Percentiles rank a stretch among this genome's conserved stretches.
phyloP scores from a whole-genome alignment of 2,888 invertebrate species.

The Allophyes oxyacanthae region DNA sequence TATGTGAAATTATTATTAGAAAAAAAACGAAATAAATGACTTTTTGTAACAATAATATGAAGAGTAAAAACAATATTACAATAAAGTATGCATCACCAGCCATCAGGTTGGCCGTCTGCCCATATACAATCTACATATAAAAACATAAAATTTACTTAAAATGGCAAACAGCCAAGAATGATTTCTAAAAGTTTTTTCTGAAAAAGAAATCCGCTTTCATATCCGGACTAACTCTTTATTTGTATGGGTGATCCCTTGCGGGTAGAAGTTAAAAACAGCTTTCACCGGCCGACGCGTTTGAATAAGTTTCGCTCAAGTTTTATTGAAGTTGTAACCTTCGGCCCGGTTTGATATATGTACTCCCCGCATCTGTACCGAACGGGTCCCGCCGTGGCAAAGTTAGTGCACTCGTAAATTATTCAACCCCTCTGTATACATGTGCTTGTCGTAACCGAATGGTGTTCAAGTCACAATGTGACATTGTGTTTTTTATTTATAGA shows the following conservation, averaged over 20 bases:
- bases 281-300: slow-evolving; percentile 78
- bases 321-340: slow-evolving; percentile 82
- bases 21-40: too few relatives aligned
- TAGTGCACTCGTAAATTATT: slow-evolving; percentile 87
- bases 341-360: slow-evolving; percentile 83
- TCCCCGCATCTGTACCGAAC: slow-evolving; percentile 73
- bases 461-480: slow-evolving; percentile 70
- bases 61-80: slow-evolving; percentile 16
- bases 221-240: slow-evolving; percentile 84
- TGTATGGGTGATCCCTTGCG: slow-evolving; percentile 81
- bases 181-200: slow-evolving; percentile 69
- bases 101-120: slow-evolving; percentile 65
- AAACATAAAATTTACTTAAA: slow-evolving; percentile 62
- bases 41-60: slow-evolving; percentile 13
- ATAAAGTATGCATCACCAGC: slow-evolving; percentile 30
- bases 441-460: slow-evolving; percentile 74
- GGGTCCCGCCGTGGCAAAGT: slow-evolving; percentile 77
- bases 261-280: slow-evolving; percentile 86
- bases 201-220: slow-evolving; percentile 76
- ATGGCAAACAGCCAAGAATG: slow-evolving; percentile 66
- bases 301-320: slow-evolving; percentile 76
- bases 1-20: too few relatives aligned
- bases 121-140: slow-evolving; percentile 54
- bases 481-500: slow-evolving; percentile 58
- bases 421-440: slow-evolving; percentile 79